phyloP scores from a whole-genome alignment of 1,140 invertebrate genomes.

The Formica selysi region DNA sequence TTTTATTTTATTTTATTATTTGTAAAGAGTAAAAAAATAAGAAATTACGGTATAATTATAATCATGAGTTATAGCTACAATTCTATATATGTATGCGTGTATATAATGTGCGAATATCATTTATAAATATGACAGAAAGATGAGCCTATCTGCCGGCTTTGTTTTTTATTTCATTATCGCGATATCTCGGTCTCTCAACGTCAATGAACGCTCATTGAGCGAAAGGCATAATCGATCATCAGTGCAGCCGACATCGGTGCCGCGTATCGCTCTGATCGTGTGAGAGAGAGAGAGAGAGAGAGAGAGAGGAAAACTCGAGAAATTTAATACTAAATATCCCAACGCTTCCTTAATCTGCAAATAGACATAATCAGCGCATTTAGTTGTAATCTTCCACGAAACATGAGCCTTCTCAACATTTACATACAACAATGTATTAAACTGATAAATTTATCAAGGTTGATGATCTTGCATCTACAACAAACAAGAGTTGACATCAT shows the following conservation, averaged over 20 bases:
- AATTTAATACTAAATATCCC: conserved; percentile 13
- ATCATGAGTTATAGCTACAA: background rate
- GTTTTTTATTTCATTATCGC: conserved; percentile 5
- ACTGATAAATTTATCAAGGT: background rate
- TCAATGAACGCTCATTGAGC: conserved; percentile 61
- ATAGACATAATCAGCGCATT: background rate
- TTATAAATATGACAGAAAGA: conserved; percentile 2
- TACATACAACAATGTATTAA: conserved; percentile 10
- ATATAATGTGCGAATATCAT: background rate
- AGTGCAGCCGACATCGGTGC: background rate
- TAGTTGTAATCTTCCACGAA: conserved; percentile 8
- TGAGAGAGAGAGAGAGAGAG: no score
- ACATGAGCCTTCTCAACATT: background rate
- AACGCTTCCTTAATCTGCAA: conserved; percentile 22
- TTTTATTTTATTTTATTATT: background rate
- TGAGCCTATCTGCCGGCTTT: conserved; percentile 1
- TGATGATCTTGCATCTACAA: background rate
- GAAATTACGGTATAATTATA: background rate
- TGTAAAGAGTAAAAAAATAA: background rate
- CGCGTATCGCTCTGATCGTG: background rate
- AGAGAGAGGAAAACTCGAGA: background rate
- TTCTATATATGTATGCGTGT: background rate
- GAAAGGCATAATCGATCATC: conserved; percentile 65
- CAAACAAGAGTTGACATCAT: background rate
- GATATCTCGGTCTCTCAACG: conserved; percentile 43